Evolutionary conservation across 1,140 invertebrate genomes (phyloP).

Genomic region (Drosophila kepulauana): DNA sequence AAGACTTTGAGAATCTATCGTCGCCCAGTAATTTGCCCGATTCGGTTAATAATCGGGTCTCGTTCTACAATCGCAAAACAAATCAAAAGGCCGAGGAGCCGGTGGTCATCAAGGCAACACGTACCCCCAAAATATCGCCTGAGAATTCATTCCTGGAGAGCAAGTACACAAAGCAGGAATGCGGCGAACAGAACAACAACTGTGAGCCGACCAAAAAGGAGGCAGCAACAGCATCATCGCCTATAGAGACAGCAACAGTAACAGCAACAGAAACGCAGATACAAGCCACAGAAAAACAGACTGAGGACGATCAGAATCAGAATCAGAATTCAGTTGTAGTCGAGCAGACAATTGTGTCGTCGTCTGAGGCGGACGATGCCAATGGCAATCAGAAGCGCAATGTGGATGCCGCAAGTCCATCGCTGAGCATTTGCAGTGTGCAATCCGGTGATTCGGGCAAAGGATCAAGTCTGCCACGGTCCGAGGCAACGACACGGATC

Average conservation of each 20-base stretch:
- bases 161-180: conserved; percentile 69
- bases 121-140: conserved; percentile 82
- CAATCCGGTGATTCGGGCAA: conserved; percentile 84
- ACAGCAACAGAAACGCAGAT: neutral
- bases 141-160: conserved; percentile 83
- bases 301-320: conserved; percentile 23
- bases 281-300: neutral
- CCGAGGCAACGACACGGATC: conserved; percentile 69
- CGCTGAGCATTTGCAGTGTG: conserved; percentile 80
- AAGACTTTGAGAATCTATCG: conserved; percentile 77
- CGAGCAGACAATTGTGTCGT: conserved; percentile 23
- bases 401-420: conserved; percentile 80
- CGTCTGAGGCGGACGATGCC: conserved; percentile 28
- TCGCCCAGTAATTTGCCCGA: conserved; percentile 80
- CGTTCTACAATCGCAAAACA: conserved; percentile 65
- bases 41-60: conserved; percentile 66
- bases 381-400: conserved; percentile 75
- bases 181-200: conserved; percentile 78
- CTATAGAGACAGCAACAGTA: conserved; percentile 10
- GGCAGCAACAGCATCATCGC: neutral
- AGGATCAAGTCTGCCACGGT: conserved; percentile 81
- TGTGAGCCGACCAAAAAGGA: conserved; percentile 53
- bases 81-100: conserved; percentile 70
- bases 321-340: conserved; percentile 3
- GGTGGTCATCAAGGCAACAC: conserved; percentile 79